These are phyloP conservation scores for Hycleus cichorii DNA, from an alignment of 1,140 invertebrate species.

Conservation along the genomic window DNA sequence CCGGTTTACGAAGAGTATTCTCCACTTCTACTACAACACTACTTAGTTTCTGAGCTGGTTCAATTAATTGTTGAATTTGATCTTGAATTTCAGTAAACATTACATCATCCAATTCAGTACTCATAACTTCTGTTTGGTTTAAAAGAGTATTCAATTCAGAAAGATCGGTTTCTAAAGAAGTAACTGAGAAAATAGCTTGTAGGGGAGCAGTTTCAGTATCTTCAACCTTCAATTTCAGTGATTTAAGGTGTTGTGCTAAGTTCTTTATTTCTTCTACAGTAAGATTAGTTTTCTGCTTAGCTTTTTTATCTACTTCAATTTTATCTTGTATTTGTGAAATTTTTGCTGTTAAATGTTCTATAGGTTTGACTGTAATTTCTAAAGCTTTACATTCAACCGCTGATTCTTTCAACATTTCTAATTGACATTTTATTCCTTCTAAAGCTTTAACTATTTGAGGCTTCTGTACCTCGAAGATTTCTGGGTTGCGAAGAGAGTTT, in stretches of 20 bases:
- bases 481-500: neutral
- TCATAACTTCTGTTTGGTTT: too few relatives aligned
- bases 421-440: constrained; percentile 4
- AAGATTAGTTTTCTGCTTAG: neutral
- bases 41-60: too few relatives aligned
- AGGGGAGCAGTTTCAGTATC: neutral
- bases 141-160: too few relatives aligned
- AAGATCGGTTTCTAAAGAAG: too few relatives aligned
- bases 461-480: constrained; percentile 6
- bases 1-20: constrained; percentile 5
- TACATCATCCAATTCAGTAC: too few relatives aligned
- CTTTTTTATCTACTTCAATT: neutral
- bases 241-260: neutral
- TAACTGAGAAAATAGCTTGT: neutral
- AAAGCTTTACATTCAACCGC: neutral
- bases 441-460: constrained; percentile 13
- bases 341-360: constrained; percentile 6
- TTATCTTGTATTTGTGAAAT: constrained; percentile 1
- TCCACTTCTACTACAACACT: constrained; percentile 7
- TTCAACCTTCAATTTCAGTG: neutral
- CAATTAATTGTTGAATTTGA: too few relatives aligned
- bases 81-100: too few relatives aligned
- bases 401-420: constrained; percentile 6
- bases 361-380: neutral
- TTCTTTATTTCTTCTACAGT: constrained; percentile 6